Base-by-base conservation (phyloP, 2,888 invertebrate genomes). In the Hartigia nigra region DNA sequence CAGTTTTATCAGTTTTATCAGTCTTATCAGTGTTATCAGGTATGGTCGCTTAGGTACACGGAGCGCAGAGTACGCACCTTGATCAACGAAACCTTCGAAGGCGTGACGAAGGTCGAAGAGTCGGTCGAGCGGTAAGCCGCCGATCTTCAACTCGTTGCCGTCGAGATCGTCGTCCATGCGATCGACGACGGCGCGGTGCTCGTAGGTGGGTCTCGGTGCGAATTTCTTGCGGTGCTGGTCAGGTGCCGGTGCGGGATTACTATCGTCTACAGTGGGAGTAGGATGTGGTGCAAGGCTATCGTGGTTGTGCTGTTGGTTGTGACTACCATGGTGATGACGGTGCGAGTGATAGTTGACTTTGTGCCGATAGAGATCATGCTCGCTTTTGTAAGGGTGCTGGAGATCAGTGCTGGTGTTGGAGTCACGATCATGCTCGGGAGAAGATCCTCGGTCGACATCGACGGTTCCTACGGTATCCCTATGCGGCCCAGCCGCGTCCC, bases 51-150 rank as follows among this genome's bases (percentile, higher is more conserved):
- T 23, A 55, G 55, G 23, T 55, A 55, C 55, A 55, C 55, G 55
- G 55, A 55, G 55, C 55, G 55, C 55, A 55, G 92, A 93, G 92
- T 94, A 92, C 90, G 94, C 94, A 92, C 94, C 94, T 90, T 94
- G 94, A 92, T 94, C 94, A 91, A 94, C 93, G 92, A 94, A 93
- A 91, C 94, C 93, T 91, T 94, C 93, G 92, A 94, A 93, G 90
- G 94, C 93, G 92, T 94, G 94, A 88, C 94, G 94, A 83, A 94
- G 93, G 87, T 94, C 93, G 86, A 93, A 93, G 92, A 94, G 93
- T 90, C 94, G 93, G 88, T 94, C 94, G 91, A 94, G 92, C 83
- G 94, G 92, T 84, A 93, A 93, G 80, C 92, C 92, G 72, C 86
- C 87, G 83, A 91, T 86, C 86, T 84, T 85, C 84, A 88, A 88